phyloP scores from a whole-genome alignment of 2,888 invertebrate genomes.

The Andrena camellia region DNA sequence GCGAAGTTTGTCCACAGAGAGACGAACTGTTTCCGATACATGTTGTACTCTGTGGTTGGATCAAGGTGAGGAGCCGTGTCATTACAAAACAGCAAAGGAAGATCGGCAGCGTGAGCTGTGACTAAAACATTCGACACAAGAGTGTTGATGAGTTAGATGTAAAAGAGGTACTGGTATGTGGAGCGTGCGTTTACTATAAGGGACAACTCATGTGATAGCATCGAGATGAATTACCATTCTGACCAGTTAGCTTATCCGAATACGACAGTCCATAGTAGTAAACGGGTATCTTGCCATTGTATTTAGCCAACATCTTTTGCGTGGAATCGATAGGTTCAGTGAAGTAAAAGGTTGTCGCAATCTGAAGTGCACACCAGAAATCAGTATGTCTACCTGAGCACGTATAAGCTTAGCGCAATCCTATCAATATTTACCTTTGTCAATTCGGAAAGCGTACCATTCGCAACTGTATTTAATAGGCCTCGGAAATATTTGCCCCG shows the following conservation, averaged over 20 bases:
- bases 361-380: constrained; percentile 29
- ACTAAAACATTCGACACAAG: constrained; percentile 62
- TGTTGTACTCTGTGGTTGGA: constrained; percentile 64
- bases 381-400: no score
- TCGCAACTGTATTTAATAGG: no score
- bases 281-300: constrained; percentile 38
- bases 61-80: constrained; percentile 57
- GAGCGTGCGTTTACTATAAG: constrained; percentile 77
- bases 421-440: no score
- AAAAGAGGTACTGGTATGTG: not conserved
- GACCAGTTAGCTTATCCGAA: constrained; percentile 86
- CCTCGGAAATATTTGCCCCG: no score
- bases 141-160: not conserved
- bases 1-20: constrained; percentile 89
- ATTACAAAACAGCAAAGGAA: constrained; percentile 87
- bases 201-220: constrained; percentile 73
- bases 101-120: constrained; percentile 85
- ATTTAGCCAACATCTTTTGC: constrained; percentile 59
- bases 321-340: constrained; percentile 68
- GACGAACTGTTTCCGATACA: constrained; percentile 85
- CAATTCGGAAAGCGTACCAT: no score
- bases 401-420: not conserved
- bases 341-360: constrained; percentile 58
- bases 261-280: constrained; percentile 73
- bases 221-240: no score